These are phyloP conservation scores for Clarias batrachus DNA, from an alignment of 2,113 vertebrate genomes.

Conservation along the genomic window DNA sequence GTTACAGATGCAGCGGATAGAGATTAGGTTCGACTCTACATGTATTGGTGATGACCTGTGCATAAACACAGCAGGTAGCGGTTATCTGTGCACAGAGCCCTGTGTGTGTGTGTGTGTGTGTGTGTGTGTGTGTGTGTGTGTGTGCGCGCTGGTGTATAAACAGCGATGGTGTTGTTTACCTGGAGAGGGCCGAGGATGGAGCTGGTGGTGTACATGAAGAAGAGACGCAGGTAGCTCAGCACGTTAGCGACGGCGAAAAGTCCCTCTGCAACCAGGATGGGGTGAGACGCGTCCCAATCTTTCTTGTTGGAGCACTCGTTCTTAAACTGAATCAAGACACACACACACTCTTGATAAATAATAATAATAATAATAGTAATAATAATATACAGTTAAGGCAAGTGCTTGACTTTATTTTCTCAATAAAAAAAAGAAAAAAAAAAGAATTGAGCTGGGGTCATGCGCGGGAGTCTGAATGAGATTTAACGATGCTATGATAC, in stretches of 20 bases:
- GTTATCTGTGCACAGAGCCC: not conserved
- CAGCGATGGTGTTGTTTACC: conserved; percentile 68
- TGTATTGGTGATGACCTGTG: not conserved
- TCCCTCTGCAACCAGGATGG: conserved; percentile 93
- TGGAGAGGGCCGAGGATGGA: conserved; percentile 95
- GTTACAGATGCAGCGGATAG: not conserved
- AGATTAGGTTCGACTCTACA: not conserved
- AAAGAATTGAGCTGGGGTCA: not conserved
- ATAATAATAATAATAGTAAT: no score
- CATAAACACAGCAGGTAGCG: not conserved
- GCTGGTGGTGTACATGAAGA: conserved; percentile 99
- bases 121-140: not conserved
- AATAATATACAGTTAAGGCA: not conserved
- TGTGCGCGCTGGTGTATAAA: not conserved
- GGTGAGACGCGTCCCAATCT: conserved; percentile 97
- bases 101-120: not conserved
- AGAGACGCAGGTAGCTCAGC: conserved; percentile 94
- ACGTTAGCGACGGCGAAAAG: conserved; percentile 97
- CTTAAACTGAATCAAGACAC: conserved; percentile 63
- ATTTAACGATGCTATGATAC: no score
- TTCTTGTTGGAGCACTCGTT: conserved; percentile 81
- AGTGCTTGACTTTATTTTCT: not conserved
- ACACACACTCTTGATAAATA: not conserved
- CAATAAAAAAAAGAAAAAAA: not conserved
- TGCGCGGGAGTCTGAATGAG: not conserved